Conservation (phyloP, 2,113 vertebrate genomes). For the Sebastes schlegelii region DNA sequence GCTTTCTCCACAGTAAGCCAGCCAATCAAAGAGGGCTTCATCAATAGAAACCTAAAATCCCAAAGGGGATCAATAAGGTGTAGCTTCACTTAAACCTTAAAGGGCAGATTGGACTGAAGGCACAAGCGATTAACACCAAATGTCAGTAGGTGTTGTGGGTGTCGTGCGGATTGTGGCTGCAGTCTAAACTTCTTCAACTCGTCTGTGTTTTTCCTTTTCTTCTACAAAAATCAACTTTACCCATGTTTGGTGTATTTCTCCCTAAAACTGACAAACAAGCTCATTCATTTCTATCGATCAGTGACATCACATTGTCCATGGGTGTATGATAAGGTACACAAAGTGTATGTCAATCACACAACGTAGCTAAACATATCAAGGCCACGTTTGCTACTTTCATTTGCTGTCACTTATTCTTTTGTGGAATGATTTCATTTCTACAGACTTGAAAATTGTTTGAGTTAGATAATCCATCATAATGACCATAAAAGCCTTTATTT, state of each 20-base stretch:
- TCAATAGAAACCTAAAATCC: background rate
- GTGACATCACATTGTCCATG: background rate
- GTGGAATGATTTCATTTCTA: background rate
- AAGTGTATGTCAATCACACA: constrained; percentile 5
- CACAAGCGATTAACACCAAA: constrained; percentile 6
- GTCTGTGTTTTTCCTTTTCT: background rate
- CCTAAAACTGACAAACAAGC: background rate
- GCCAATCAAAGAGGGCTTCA: background rate
- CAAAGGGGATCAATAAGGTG: background rate
- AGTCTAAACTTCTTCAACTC: background rate
- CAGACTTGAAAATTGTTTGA: background rate
- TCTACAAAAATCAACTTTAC: background rate
- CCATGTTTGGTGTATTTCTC: background rate
- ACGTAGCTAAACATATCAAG: background rate
- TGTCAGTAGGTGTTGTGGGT: constrained; percentile 13
- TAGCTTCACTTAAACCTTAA: constrained; percentile 7
- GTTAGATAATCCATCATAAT: constrained; percentile 27
- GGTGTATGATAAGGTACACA: background rate
- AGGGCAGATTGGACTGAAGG: background rate
- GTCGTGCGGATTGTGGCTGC: background rate
- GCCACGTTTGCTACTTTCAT: background rate
- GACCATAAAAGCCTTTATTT: constrained; percentile 12
- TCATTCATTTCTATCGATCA: background rate
- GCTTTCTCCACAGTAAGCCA: constrained; percentile 6
- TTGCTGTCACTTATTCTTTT: background rate